Conservation (phyloP, 2,797 vertebrate genomes). For the Gymnopithys bicolor region DNA sequence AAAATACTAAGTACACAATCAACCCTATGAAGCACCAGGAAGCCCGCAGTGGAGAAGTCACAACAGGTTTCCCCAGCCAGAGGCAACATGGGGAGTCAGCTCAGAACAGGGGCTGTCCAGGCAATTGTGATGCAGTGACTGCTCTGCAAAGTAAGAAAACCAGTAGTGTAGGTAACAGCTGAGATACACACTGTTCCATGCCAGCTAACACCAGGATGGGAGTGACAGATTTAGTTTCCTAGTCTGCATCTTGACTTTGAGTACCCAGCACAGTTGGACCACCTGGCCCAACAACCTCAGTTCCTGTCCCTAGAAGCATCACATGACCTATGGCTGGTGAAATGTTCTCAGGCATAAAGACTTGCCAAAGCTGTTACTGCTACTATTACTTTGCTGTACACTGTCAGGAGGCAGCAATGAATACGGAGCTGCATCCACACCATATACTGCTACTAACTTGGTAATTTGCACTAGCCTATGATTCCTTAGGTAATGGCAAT, state of each 20-base stretch:
- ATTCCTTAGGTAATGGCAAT: neutral
- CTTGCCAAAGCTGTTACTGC: neutral
- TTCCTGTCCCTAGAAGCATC: neutral
- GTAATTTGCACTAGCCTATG: neutral
- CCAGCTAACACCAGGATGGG: neutral
- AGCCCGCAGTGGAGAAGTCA: neutral
- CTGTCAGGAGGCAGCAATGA: neutral
- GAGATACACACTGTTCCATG: neutral
- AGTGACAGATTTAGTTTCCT: neutral
- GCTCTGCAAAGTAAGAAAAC: neutral
- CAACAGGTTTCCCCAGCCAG: accelerated
- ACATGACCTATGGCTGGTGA: neutral
- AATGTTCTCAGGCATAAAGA: neutral
- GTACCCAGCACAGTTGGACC: neutral
- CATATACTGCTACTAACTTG: neutral
- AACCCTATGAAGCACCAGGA: neutral
- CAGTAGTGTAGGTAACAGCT: neutral
- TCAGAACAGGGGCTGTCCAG: neutral
- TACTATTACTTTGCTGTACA: neutral
- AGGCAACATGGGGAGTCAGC: accelerated
- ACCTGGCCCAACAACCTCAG: neutral
- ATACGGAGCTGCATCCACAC: neutral
- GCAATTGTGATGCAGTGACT: neutral
- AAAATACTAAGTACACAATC: neutral
- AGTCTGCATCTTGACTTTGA: neutral